These are phyloP conservation scores for Sphaerophoria taeniata DNA, from an alignment of 2,888 invertebrate species.

Conservation along the genomic window DNA sequence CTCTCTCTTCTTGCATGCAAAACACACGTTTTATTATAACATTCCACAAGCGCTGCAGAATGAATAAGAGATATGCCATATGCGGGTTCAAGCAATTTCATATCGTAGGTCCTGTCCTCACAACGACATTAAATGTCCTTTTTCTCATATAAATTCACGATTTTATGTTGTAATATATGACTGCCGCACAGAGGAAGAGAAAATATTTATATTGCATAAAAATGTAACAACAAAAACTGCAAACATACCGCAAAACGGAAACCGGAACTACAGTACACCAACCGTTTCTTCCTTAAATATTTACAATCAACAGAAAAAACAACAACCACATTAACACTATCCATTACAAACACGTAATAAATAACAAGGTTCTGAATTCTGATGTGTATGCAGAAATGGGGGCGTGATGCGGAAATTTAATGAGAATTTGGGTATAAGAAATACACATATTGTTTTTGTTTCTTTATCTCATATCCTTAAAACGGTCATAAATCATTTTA, in stretches of 20 bases:
- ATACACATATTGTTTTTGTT: no score
- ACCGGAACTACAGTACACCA: constrained; percentile 28
- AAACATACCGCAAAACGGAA: constrained; percentile 38
- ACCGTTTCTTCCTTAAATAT: neutral
- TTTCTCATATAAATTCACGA: constrained; percentile 10
- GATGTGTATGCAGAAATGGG: neutral
- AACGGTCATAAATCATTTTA: constrained; percentile 42
- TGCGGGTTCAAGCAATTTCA: neutral
- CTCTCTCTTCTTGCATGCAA: no score
- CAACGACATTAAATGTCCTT: neutral
- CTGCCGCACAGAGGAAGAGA: constrained; percentile 10
- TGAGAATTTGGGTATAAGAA: neutral
- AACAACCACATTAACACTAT: constrained; percentile 34
- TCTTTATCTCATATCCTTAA: neutral
- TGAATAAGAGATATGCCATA: neutral
- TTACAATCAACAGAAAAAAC: constrained; percentile 27
- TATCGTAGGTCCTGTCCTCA: neutral
- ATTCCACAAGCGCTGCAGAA: neutral
- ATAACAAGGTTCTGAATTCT: constrained; percentile 18
- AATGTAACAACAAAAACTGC: constrained; percentile 1
- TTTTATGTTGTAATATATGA: neutral
- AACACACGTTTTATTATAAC: no score
- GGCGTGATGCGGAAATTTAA: neutral
- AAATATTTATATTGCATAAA: neutral
- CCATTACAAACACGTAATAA: constrained; percentile 42